Base-by-base conservation (phyloP, 1,140 invertebrate genomes). In the Argopecten irradians region DNA sequence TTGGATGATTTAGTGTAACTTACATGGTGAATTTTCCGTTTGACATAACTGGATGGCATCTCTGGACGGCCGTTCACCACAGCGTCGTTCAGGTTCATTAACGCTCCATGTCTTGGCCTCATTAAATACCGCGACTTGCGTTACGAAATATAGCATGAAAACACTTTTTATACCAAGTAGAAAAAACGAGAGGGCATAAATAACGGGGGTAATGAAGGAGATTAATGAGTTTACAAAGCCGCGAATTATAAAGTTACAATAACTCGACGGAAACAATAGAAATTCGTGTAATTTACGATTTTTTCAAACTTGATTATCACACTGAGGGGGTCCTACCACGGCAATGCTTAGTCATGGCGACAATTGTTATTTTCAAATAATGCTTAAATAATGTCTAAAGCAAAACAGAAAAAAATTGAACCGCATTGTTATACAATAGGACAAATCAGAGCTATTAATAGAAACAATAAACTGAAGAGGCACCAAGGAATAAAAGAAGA, bases 221-320 rank as follows among this genome's bases (percentile, higher is more conserved):
- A 71, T n/a, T 71, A 71, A 71, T 71, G n/a, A 71, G 55, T 28
- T 22, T 71, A 71, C 55, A 71, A 71, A 28, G 28, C 22, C 55
- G 28, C 22, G 55, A 71, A 28, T 71, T 71, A 71, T 71, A 71
- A 71, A 71, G 55, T 71, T 71, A 71, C 55, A 71, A 16, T 71
- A n/a, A 71, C 5, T 71, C 55, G n/a, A 11, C 16, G 22, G 55
- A 71, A 71, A 71, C 55, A 71, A 71, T 28, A 71, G 22, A 5
- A 71, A 71, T 28, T 71, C 55, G n/a, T 71, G 55, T 71, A 71
- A 71, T 71, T 71, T 71, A 71, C 55, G 55, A 71, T 28, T 71
- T 71, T 71, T 71, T 7, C 2, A 71, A 71, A 71, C 55, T 71
- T 71, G 19, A 71, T 71, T 28, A 71, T 71, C 55, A 71, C 55